phyloP scores from a whole-genome alignment of 2,113 vertebrate species.

The Pelusios castaneus region DNA sequence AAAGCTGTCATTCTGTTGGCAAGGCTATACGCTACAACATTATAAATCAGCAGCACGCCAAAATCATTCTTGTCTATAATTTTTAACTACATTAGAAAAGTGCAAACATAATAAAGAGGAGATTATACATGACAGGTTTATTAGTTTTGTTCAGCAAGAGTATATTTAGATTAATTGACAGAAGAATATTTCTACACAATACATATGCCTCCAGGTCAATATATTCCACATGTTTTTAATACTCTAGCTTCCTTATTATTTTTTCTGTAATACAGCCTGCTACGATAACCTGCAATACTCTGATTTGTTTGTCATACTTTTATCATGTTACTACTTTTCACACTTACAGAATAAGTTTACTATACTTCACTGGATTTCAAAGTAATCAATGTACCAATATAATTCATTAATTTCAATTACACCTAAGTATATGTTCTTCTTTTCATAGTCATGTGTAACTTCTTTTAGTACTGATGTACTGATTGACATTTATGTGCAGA shows the following conservation, averaged over 20 bases:
- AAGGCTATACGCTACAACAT: conserved; percentile 56
- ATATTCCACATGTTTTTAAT: neutral
- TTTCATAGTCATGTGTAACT: neutral
- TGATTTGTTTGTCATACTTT: neutral
- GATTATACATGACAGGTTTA: conserved; percentile 31
- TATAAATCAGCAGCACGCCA: conserved; percentile 70
- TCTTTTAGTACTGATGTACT: neutral
- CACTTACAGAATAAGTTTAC: neutral
- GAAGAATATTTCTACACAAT: neutral
- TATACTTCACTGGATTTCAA: neutral
- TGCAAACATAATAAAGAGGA: conserved; percentile 57
- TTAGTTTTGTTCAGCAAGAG: conserved; percentile 1
- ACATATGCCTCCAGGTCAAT: neutral
- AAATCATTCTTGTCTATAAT: conserved; percentile 66
- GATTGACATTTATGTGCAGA: neutral
- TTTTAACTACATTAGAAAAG: conserved; percentile 62
- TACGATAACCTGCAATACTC: neutral
- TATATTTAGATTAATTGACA: neutral
- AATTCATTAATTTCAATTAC: neutral
- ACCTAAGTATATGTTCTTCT: neutral
- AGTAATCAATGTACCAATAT: neutral
- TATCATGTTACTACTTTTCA: neutral
- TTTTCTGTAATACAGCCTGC: neutral
- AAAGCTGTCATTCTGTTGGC: conserved; percentile 63
- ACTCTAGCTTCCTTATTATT: neutral